phyloP scores from a whole-genome alignment of 2,888 invertebrate species.

The Catocala sponsa region DNA sequence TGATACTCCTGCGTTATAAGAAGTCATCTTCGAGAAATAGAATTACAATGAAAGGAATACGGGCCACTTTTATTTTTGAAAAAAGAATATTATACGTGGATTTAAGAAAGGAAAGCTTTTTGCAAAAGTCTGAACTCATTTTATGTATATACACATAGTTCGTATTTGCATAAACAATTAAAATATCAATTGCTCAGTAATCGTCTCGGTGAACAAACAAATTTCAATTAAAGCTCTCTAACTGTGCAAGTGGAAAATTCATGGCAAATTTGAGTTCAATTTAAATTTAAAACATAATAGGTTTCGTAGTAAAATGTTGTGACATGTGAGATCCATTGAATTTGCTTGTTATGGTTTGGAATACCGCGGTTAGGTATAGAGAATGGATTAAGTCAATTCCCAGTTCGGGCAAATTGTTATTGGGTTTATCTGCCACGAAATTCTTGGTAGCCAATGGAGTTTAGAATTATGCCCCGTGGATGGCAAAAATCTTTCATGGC shows the following conservation, averaged over 20 bases:
- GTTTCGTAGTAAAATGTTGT: conserved; percentile 43
- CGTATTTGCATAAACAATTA: conserved; percentile 68
- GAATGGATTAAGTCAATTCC: too few species aligned
- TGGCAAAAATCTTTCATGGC: too few species aligned
- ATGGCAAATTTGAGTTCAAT: conserved; percentile 66
- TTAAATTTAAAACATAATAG: conserved; percentile 62
- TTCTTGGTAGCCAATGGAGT: too few species aligned
- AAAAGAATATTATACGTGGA: conserved; percentile 35
- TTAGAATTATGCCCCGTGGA: too few species aligned
- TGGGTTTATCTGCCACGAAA: too few species aligned
- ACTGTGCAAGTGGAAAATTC: conserved; percentile 68
- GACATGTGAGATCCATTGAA: conserved; percentile 21
- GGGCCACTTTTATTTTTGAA: conserved; percentile 37
- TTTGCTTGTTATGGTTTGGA: conserved; percentile 15
- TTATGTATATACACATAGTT: conserved; percentile 35
- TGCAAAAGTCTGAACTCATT: conserved; percentile 17
- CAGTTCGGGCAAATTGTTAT: too few species aligned
- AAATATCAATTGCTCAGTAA: conserved; percentile 69
- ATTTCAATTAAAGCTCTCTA: conserved; percentile 71
- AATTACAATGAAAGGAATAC: conserved; percentile 60
- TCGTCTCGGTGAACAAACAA: conserved; percentile 65
- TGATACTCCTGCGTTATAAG: conserved; percentile 69
- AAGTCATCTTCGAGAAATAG: conserved; percentile 68
- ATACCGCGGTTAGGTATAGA: too few species aligned
- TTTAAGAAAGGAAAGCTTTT: conserved; percentile 23